Conservation (phyloP, 2,113 vertebrate genomes). For the Platichthys stellatus region DNA sequence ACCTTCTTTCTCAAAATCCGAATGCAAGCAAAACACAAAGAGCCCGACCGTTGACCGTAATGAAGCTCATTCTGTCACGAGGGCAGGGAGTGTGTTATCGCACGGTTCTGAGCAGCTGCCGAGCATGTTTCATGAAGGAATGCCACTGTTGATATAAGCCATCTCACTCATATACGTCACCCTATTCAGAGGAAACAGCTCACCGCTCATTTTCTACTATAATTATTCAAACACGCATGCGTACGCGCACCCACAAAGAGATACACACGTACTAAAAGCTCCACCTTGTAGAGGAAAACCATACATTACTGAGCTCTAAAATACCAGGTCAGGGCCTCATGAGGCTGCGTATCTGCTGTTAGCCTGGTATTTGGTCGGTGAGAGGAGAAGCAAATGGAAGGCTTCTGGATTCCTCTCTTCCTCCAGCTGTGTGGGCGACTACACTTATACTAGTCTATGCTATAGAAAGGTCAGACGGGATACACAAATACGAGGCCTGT, state of each 20-base stretch:
- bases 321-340: slow-evolving; percentile 63
- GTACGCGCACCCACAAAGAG: slow-evolving; percentile 23
- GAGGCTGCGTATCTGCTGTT: slow-evolving; percentile 42
- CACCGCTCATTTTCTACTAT: slow-evolving; percentile 47
- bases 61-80: slow-evolving; percentile 49
- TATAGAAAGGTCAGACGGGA: slow-evolving; percentile 49
- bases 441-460: slow-evolving; percentile 23
- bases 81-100: slow-evolving; percentile 43
- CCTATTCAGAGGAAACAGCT: slow-evolving; percentile 38
- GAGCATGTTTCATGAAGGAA: slow-evolving; percentile 53
- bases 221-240: slow-evolving; percentile 54
- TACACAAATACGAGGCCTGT: slow-evolving; percentile 22
- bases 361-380: slow-evolving; percentile 44
- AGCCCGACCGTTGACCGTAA: slow-evolving; percentile 20
- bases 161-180: slow-evolving; percentile 61
- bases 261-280: slow-evolving; percentile 51
- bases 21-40: slow-evolving; percentile 54
- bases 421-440: slow-evolving; percentile 55
- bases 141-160: slow-evolving; percentile 61
- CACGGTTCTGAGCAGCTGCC: slow-evolving; percentile 49
- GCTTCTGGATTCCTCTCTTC: slow-evolving; percentile 45
- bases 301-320: slow-evolving; percentile 73
- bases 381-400: slow-evolving; percentile 54
- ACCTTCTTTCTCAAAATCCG: slow-evolving; percentile 42
- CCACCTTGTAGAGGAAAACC: slow-evolving; percentile 63